These are phyloP conservation scores for Poecilia latipinna DNA, from an alignment of 2,113 vertebrate species.

Conservation along the genomic window DNA sequence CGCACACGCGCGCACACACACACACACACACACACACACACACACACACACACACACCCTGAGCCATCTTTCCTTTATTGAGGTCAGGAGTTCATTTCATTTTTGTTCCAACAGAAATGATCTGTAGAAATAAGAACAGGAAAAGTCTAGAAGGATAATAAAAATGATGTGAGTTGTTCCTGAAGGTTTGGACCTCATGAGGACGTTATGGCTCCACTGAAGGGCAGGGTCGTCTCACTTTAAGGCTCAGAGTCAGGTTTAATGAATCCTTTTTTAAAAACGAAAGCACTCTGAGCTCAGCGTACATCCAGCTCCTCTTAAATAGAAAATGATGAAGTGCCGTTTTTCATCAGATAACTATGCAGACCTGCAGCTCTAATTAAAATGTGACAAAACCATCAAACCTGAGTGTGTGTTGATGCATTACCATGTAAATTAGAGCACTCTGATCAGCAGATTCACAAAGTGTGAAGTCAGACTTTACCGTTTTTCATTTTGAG, in stretches of 20 bases:
- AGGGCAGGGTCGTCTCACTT: not conserved
- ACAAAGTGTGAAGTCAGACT: too few species aligned
- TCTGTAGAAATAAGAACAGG: constrained; percentile 4
- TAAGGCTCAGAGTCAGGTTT: not conserved
- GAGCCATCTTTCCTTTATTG: constrained; percentile 30
- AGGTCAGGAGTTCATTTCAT: constrained; percentile 44
- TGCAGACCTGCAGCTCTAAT: not conserved
- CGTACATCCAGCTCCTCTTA: not conserved
- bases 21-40: constrained; percentile 1
- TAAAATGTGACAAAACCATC: constrained; percentile 1
- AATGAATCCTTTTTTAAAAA: not conserved
- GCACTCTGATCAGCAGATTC: not conserved
- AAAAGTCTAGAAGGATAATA: not conserved
- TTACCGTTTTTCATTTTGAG: not conserved
- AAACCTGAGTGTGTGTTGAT: not conserved
- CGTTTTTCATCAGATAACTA: not conserved
- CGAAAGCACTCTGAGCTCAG: not conserved
- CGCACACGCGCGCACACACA: not conserved
- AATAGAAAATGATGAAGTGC: not conserved
- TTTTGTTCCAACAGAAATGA: constrained; percentile 28
- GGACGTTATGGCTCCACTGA: not conserved
- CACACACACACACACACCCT: constrained; percentile 7
- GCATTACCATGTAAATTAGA: not conserved
- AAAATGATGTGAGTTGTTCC: not conserved
- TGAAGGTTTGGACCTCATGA: not conserved